phyloP scores from a whole-genome alignment of 92 coral and sea anemone species.

The Anthopleura xanthogrammica region DNA sequence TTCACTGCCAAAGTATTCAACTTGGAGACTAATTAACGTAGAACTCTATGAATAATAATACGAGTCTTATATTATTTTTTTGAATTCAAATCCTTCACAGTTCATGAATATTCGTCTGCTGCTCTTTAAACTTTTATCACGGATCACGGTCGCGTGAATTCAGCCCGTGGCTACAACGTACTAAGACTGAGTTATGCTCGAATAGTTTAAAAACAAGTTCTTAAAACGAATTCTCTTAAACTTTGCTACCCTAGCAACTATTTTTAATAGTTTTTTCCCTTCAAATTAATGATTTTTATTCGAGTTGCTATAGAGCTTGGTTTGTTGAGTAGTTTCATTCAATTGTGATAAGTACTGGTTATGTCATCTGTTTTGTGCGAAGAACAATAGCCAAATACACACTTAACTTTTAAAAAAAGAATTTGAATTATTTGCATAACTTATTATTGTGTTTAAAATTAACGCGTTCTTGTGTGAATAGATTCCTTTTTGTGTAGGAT shows the following conservation, averaged over 20 bases:
- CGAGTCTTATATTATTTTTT: not conserved
- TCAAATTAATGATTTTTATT: not conserved
- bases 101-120: slow-evolving; percentile 2
- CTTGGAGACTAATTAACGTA: not conserved
- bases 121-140: not conserved
- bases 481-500: too few species aligned
- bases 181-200: not conserved
- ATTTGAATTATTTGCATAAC: slow-evolving; percentile 1
- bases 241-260: not conserved
- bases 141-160: not conserved
- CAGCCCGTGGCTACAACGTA: not conserved
- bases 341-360: not conserved
- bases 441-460: too few species aligned
- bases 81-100: not conserved
- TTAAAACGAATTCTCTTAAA: not conserved
- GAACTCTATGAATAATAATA: not conserved
- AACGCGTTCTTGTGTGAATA: too few species aligned
- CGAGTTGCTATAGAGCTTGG: not conserved
- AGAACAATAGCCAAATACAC: not conserved
- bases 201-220: not conserved
- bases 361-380: not conserved
- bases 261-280: not conserved
- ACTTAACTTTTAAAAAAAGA: not conserved
- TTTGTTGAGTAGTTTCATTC: not conserved
- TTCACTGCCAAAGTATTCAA: not conserved